phyloP scores from a whole-genome alignment of 2,113 vertebrate species.

The Coreoperca whiteheadi region DNA sequence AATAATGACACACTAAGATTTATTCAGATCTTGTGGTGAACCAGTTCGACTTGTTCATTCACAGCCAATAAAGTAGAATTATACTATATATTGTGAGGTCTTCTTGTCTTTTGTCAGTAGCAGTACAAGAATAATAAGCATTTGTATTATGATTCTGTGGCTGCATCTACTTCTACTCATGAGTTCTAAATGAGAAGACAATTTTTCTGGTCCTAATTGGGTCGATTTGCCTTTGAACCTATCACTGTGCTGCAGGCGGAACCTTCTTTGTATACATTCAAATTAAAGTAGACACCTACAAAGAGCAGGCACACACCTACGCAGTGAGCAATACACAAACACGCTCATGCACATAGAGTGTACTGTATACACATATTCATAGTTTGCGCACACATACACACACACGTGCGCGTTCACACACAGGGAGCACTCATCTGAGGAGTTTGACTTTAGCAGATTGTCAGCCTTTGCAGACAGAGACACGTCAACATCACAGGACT shows the following conservation, averaged over 20 bases:
- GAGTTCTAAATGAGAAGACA: conserved; percentile 47
- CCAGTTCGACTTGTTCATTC: conserved; percentile 7
- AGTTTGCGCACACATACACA: conserved; percentile 16
- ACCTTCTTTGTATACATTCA: conserved; percentile 64
- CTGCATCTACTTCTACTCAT: conserved; percentile 35
- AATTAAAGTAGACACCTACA: conserved; percentile 73
- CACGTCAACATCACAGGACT: conserved; percentile 76
- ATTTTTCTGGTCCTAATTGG: conserved; percentile 71
- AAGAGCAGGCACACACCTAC: conserved; percentile 61
- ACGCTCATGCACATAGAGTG: conserved; percentile 28
- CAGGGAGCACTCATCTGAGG: conserved; percentile 49
- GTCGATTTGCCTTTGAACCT: conserved; percentile 71
- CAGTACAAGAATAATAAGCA: conserved; percentile 16
- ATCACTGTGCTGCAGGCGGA: conserved; percentile 58
- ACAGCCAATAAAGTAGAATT: conserved; percentile 11
- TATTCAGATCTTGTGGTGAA: neutral
- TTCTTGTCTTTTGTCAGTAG: conserved; percentile 19
- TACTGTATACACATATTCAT: conserved; percentile 24
- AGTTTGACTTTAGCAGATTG: conserved; percentile 72
- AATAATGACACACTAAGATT: neutral
- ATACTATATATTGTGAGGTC: conserved; percentile 1
- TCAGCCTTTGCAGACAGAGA: conserved; percentile 72
- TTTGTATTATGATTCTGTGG: conserved; percentile 36
- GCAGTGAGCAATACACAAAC: conserved; percentile 46
- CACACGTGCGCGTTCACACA: neutral